These are phyloP conservation scores for Sphecodes monilicornis DNA, from an alignment of 2,888 invertebrate genomes.

Conservation along the genomic window DNA sequence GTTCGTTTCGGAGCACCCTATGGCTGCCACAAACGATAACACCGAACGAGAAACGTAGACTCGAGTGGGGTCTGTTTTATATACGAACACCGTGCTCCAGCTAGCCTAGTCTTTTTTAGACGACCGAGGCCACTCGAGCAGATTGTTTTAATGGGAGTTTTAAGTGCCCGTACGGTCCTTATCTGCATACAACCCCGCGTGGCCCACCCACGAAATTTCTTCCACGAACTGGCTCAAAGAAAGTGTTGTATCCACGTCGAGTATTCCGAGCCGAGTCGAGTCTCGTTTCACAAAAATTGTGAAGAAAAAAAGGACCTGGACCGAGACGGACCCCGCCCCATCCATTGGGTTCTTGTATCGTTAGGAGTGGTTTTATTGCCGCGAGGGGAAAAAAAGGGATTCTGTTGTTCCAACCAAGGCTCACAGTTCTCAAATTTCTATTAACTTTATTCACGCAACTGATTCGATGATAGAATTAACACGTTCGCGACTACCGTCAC, in stretches of 20 bases:
- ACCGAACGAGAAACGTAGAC: conserved; percentile 28
- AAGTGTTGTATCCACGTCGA: conserved; percentile 56
- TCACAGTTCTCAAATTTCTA: neutral
- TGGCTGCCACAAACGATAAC: conserved; percentile 31
- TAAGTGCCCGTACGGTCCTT: conserved; percentile 70
- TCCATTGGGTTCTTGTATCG: conserved; percentile 30
- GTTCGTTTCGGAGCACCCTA: neutral
- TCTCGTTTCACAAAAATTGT: conserved; percentile 60
- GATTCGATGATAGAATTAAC: too few species aligned
- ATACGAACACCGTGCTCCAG: conserved; percentile 57
- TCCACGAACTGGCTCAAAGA: conserved; percentile 61
- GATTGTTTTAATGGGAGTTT: conserved; percentile 76
- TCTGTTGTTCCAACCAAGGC: neutral
- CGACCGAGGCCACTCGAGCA: conserved; percentile 59
- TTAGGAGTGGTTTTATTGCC: conserved; percentile 26
- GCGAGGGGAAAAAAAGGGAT: neutral
- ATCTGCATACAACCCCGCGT: conserved; percentile 67
- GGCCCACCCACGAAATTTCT: conserved; percentile 71
- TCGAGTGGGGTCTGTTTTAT: conserved; percentile 67
- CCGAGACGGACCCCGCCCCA: conserved; percentile 46
- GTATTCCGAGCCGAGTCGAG: conserved; percentile 26
- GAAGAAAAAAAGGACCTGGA: conserved; percentile 26
- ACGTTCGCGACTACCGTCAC: too few species aligned
- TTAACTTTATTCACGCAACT: neutral
- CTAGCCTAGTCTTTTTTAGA: conserved; percentile 66